Evolutionary conservation across 2,113 vertebrate species (phyloP), one percentile per base, ranked within the genome.

Genomic region (Rhinichthys klamathensis): DNA sequence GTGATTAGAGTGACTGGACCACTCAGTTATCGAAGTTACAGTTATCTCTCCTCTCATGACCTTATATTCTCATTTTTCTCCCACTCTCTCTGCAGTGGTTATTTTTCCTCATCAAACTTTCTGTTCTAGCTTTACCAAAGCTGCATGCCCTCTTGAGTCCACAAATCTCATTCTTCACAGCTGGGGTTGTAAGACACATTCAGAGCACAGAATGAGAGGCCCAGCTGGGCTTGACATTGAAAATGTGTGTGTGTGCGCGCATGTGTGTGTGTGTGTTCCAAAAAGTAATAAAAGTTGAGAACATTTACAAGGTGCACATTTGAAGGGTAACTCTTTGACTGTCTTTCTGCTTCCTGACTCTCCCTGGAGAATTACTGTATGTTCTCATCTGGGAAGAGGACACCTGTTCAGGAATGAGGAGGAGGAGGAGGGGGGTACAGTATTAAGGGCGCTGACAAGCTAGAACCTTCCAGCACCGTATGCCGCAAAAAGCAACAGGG

Each of bases 1-100:
- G 85, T 84, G 88, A 75, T 88, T 91, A 88, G 85, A 86, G 54
- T 90, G 83, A 82, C 89, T 86, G 46, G 84, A 86, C 15, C 49
- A 74, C 69, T 84, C 67, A 63, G 73, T 82, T 63, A 82, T 86
- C 85, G 18, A 27, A 82, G 65, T 78, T 86, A 25, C 13, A 67
- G 23, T 82, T 78, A 65, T 77, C 65, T 85, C 35, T 84, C 67
- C 44, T 44, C 46, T 60, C 72, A 25, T 75, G 78, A 46, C 78
- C 60, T 80, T 74, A 74, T 46, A 72, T 81, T 72, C 56, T 73
- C 65, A 30, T 30, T 27, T 38, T 41, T 35, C 25, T 27, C 27
- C 18, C 65, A 23, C 30, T 11, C 18, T 56, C 18, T 21, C 23
- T 60, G 85, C 49, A 44, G 85, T 78, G 44, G 35, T 35, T 38